Evolutionary conservation across 2,113 vertebrate genomes (phyloP).

Genomic region (Sphyrna mokarran): DNA sequence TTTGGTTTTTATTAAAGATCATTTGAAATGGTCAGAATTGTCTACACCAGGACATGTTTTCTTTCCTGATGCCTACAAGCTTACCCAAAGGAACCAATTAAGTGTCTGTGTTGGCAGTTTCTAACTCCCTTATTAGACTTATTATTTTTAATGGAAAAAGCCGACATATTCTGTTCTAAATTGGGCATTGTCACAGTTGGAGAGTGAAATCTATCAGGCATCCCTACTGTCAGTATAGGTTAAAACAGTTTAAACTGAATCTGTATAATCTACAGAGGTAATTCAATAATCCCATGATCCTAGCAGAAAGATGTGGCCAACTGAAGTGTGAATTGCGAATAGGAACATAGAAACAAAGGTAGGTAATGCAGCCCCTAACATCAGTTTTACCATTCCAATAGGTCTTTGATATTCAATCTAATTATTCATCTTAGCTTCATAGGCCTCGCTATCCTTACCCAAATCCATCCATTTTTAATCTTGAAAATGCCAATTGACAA

Average conservation of each 20-base stretch:
- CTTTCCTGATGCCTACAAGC: too few species aligned
- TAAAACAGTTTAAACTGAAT: constrained; percentile 29
- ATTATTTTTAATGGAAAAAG: constrained; percentile 22
- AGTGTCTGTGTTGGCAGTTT: not conserved
- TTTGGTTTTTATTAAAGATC: constrained; percentile 7
- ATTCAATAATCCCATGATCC: not conserved
- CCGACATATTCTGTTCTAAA: not conserved
- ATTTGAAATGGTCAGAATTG: constrained; percentile 21
- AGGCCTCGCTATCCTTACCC: not conserved
- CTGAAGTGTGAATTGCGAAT: not conserved
- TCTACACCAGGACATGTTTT: not conserved
- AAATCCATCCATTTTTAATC: not conserved
- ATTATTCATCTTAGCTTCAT: not conserved
- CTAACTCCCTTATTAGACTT: constrained; percentile 28
- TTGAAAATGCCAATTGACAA: not conserved
- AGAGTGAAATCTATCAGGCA: constrained; percentile 18
- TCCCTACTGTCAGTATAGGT: not conserved
- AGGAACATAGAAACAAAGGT: not conserved
- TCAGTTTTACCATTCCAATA: not conserved
- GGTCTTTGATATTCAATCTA: not conserved
- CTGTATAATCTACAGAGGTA: not conserved
- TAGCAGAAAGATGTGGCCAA: too few species aligned
- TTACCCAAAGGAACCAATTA: constrained; percentile 34
- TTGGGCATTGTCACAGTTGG: not conserved
- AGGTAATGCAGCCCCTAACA: not conserved